Evolutionary conservation across 2,113 vertebrate genomes (phyloP), one percentile per base, ranked within the genome.

Genomic region (Grammomys surdaster): DNA sequence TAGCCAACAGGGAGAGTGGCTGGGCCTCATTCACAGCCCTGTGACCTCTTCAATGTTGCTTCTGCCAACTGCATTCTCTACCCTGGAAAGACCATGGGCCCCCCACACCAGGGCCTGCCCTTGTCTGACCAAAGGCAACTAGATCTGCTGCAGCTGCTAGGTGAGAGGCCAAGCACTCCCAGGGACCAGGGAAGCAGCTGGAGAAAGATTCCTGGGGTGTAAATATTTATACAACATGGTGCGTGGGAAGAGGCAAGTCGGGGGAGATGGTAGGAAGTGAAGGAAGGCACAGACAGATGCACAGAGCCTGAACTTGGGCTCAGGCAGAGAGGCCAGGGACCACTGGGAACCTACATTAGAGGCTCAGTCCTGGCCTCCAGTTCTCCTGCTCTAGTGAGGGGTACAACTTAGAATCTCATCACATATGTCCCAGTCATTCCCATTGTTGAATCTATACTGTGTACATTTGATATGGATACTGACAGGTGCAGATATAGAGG

Each of bases 211-310:
- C 98, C 97, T 1, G 56, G 96, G 98, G 97, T 97, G 97, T 98
- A 98, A 98, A 98, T 98, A 98, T 98, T 97, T 97, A 96, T 98
- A 96, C 97, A 98, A 97, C 77, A 33, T 90, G 90, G 95, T 96
- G 94, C 60, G 78, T 97, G 97, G 97, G 97, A 97, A 97, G 96
- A 95, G 85, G 85, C 77, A 28, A 90, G 90, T 82, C 87, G 40
- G 92, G 81, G 86, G 93, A 73, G 95, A 82, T 73, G 91, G 91
- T 90, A 95, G 90, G 97, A 87, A 6, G 7, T 46, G 81, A 73
- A 46, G 3, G 81, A 73, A 46, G 3, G 88, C 82, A 33, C 24
- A 0, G 40, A 76, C 91, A 67, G 73, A 84, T 46, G 84, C 60
- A 56, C 81, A 60, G 67, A 90, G 84, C 51, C 60, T 89, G 92